Base-by-base conservation (phyloP, 2,888 invertebrate species). In the Heteropelma amictum region DNA sequence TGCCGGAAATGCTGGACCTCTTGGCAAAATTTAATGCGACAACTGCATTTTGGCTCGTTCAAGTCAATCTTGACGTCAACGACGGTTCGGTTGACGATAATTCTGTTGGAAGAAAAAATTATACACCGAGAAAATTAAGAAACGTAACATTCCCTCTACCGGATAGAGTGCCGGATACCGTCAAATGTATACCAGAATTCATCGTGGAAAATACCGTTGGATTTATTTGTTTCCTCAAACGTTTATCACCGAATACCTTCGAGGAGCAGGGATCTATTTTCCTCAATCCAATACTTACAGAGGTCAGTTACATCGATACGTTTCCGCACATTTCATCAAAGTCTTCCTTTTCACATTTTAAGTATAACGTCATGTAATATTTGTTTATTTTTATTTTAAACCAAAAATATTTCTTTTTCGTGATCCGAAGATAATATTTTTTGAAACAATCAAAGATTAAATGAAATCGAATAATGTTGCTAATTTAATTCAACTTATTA, bases 101-200 rank as follows among this genome's bases (percentile, higher is more conserved):
- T 21, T 85, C 89, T 23, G 65, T 83, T 14, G 80, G 89, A 1
- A 85, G 84, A 10, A 84, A 86, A 12, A 90, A 89, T 81, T 95
- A 92, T 87, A 93, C 94, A 1, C 95, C 95, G 0, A 89, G 90
- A 56, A 88, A 90, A 30, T 84, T 92, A 56, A 85, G 91, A 78
- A 87, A 91, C 0, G 86, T 95, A 1, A 89, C 88, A 30, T 93
- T 95, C 88, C 95, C 95, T 1, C 84, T 95, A n/a, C 88, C 91
- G 0, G 90, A 91, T 0, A 91, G 90, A 64, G 91, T 94, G 74
- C 94, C 95, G 1, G 91, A 92, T 54, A 94, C 93, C 2, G 88
- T 95, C 60, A 94, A 95, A 85, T 96, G 95, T 86, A 92, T 98
- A 85, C 98, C 98, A 45, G 98, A 98, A 89, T 95, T 96, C 87